Percentiles rank a stretch among this genome's conserved stretches.
These are phyloP conservation scores for Erpobdella octoculata DNA, from an alignment of 2,888 invertebrate species.

Conservation along the genomic window DNA sequence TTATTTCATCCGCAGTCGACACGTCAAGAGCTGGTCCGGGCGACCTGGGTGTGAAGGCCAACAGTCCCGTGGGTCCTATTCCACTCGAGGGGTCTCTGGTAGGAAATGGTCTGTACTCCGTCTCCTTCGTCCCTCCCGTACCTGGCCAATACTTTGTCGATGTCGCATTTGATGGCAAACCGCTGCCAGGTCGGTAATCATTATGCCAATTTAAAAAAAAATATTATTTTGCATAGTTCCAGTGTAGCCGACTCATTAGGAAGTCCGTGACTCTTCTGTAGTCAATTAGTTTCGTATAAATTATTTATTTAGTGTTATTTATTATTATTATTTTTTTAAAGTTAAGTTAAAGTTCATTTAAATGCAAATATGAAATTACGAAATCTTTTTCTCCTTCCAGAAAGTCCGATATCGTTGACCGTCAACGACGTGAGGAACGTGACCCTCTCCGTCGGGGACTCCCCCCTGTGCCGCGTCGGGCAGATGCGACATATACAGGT, in stretches of 20 bases:
- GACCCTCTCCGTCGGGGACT: conserved; percentile 49
- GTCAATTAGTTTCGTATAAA: background rate
- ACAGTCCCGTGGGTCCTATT: conserved; percentile 81
- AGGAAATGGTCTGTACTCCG: conserved; percentile 66
- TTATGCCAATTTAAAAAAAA: conserved; percentile 27
- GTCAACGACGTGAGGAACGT: conserved; percentile 42
- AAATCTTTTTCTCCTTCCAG: no score
- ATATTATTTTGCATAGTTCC: background rate
- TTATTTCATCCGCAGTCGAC: conserved; percentile 68
- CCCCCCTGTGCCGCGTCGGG: conserved; percentile 53
- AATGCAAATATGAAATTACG: no score
- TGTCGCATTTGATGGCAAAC: conserved; percentile 61
- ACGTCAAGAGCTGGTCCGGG: conserved; percentile 97
- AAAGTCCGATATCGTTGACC: conserved; percentile 41
- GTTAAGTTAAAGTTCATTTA: no score
- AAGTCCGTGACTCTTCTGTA: background rate
- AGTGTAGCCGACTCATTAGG: background rate
- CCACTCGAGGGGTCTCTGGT: conserved; percentile 65
- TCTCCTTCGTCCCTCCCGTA: conserved; percentile 77
- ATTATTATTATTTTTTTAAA: no score
- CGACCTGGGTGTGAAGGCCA: conserved; percentile 95
- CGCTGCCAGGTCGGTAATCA: conserved; percentile 55
- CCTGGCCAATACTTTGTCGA: conserved; percentile 82
- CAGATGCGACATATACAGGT: conserved; percentile 53
- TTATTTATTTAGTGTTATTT: no score